Percentiles rank a stretch among this genome's conserved stretches.
Evolutionary conservation across 2,797 vertebrate genomes (phyloP).

Genomic region (Leuciscus waleckii): DNA sequence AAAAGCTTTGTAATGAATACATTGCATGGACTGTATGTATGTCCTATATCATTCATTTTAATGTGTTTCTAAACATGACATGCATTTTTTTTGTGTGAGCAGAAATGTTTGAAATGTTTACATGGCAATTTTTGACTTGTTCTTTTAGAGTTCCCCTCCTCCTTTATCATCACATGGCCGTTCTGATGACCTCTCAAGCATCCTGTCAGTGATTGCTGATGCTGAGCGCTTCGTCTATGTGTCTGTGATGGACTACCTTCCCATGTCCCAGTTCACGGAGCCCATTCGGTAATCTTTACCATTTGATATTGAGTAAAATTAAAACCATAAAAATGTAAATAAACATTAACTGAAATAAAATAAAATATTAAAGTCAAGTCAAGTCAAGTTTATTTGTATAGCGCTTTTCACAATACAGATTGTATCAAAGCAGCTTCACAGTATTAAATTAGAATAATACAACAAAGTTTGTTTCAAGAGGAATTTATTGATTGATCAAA

Average conservation of each 20-base stretch:
- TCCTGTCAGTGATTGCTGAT: conserved; percentile 78
- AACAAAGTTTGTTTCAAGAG: no score
- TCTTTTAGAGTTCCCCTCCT: conserved; percentile 77
- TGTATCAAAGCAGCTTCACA: no score
- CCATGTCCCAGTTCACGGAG: conserved; percentile 72
- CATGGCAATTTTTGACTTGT: background rate
- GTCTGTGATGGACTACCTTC: conserved; percentile 85
- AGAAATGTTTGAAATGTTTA: background rate
- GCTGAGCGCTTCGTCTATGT: conserved; percentile 76
- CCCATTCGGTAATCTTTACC: conserved; percentile 71
- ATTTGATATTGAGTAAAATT: background rate
- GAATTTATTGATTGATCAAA: no score
- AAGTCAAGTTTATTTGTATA: no score
- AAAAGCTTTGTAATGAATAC: conserved; percentile 30
- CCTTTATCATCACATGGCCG: conserved; percentile 75
- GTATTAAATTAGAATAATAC: no score
- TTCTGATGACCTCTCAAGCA: conserved; percentile 78
- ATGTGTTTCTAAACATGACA: background rate
- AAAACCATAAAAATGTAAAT: background rate
- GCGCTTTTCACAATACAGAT: no score
- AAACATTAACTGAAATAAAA: background rate
- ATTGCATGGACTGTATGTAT: conserved; percentile 35
- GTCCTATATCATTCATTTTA: background rate
- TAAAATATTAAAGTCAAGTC: background rate
- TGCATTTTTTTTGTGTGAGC: conserved; percentile 2